Base-by-base conservation (phyloP, 2,888 invertebrate genomes). In the Abrostola tripartita region DNA sequence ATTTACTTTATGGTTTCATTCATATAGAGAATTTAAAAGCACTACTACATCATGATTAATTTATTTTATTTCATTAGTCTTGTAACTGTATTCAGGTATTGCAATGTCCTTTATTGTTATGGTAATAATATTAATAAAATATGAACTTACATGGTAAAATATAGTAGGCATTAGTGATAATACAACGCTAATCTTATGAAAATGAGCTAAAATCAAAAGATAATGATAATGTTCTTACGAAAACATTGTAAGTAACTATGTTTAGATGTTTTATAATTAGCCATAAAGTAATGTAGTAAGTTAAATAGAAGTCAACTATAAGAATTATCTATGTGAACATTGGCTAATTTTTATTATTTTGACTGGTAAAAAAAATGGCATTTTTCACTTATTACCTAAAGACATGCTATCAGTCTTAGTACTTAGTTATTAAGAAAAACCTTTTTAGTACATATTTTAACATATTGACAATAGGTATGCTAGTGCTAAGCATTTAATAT, bases 121-220 rank as follows among this genome's bases (percentile, higher is more conserved):
- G 51, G 58, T 35, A 56, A 62, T 52, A 52, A 53, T 74, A 67
- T 76, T 71, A 70, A 60, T 71, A 55, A 58, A 41, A 44, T 79
- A 74, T 71, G 72, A 73, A 68, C 65, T 58, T 71, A 73, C 65
- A 53, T 65, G 66, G 56, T 62, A 66, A 60, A 67, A 53, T 72
- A 68, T 71, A 73, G 74, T 77, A 81, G 73, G 69, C 78, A 83
- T 76, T 72, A 76, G 73, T 81, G 81, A 87, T 82, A 74, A 82
- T 55, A 87, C 90, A 88, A 88, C 86, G 86, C 89, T 93, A 92
- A 91, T 94, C 94, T 94, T 94, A 94, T 94, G 94, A 94, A 91
- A 89, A 90, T 88, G 94, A 94, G 94, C 94, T 94, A 86, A 89
- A 89, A 87, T 81, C 60, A 75, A 76, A 80, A 81, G 65, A 61